Evolutionary conservation across 2,113 vertebrate species (phyloP), one percentile per base, ranked within the genome.

Genomic region (Cromileptes altivelis): DNA sequence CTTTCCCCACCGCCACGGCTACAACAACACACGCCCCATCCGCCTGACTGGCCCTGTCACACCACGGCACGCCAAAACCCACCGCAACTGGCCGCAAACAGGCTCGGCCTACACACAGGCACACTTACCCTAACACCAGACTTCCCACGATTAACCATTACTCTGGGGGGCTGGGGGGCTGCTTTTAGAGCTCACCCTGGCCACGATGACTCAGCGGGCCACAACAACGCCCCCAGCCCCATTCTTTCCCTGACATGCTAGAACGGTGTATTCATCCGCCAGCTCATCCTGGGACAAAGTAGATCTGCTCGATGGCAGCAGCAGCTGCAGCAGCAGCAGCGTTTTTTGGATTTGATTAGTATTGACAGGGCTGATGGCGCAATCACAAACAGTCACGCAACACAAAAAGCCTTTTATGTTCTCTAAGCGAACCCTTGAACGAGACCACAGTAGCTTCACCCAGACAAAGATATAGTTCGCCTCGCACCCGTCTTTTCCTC

Each of bases 11-110:
- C 21, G 61, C 85, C 84, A 78, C 79, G 19, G 67, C 89, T 91
- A 92, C 86, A 93, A 92, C 84, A 94, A 94, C 92, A 94, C 81
- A 75, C 49, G 50, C 82, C 76, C 61, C 85, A 79, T 93, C 89
- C 85, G 92, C 92, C 90, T 94, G 88, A 91, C 86, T 92, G 91
- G 85, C 85, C 84, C 89, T 85, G 92, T 95, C 93, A 92, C 86
- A 86, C 90, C 88, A 81, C 81, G 64, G 84, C 84, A 88, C 70
- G 42, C 78, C 85, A 93, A 93, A 93, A 91, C 91, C 90, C 91
- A 90, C 68, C 37, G 49, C 90, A 76, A 80, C 82, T 4, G 45
- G 82, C 81, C 68, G 57, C 72, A 81, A 85, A 63, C 82, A 27
- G 71, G 87, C 84, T 30, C 0, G 62, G 73, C 69, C 88, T 80